These are phyloP conservation scores for Cyclura pinguis DNA, from an alignment of 2,797 vertebrate species.

Conservation along the genomic window DNA sequence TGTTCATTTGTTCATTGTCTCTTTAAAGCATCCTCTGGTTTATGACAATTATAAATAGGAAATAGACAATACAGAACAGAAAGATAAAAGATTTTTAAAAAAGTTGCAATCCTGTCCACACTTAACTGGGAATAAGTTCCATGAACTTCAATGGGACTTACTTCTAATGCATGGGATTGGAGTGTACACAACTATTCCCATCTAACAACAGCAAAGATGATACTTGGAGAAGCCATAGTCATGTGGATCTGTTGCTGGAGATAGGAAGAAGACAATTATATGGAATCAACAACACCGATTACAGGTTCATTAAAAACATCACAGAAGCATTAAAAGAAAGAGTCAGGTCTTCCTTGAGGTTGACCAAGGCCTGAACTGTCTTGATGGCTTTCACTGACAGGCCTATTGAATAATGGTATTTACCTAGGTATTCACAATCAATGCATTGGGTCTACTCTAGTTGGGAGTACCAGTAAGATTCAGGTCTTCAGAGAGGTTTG, in stretches of 20 bases:
- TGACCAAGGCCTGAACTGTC: background rate
- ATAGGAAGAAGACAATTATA: background rate
- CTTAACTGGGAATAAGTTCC: background rate
- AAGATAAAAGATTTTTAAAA: background rate
- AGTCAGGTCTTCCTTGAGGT: background rate
- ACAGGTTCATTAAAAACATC: background rate
- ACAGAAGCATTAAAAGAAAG: background rate
- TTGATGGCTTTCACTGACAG: no score
- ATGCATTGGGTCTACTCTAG: no score
- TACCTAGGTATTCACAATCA: no score
- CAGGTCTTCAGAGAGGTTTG: background rate
- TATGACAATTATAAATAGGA: background rate
- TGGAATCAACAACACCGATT: background rate
- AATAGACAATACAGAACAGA: background rate
- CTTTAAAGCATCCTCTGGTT: background rate
- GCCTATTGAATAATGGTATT: no score
- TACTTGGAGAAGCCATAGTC: background rate
- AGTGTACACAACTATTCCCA: background rate
- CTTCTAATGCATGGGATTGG: background rate
- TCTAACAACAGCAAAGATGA: background rate
- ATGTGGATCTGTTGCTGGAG: no score
- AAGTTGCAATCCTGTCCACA: background rate
- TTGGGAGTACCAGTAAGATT: no score
- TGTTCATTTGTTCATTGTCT: background rate
- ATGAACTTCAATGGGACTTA: background rate